Evolutionary conservation across 2,888 invertebrate species (phyloP).

Genomic region (Xiphydria camelus): DNA sequence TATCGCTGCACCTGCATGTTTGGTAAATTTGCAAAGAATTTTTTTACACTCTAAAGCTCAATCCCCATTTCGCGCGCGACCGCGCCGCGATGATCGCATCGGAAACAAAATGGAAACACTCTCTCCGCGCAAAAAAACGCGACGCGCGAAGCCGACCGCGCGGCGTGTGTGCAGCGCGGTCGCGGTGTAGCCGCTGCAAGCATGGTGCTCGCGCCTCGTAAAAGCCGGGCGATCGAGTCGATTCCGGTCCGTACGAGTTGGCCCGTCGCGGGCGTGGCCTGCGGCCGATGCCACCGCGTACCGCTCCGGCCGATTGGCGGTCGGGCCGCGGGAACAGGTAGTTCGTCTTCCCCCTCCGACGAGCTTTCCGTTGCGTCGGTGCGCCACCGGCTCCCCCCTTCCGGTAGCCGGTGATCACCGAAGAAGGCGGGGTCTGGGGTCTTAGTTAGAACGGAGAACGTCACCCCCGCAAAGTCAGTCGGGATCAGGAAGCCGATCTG

Average conservation of each 20-base stretch:
- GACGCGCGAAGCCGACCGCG: neutral
- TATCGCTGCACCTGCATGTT: too few species aligned
- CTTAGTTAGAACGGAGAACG: slow-evolving; percentile 21
- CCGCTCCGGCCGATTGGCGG: neutral
- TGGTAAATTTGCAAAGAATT: too few species aligned
- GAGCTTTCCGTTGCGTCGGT: neutral
- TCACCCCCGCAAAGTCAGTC: slow-evolving; percentile 34
- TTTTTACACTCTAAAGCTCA: too few species aligned
- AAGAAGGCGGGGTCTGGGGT: slow-evolving; percentile 3
- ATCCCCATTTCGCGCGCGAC: too few species aligned
- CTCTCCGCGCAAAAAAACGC: too few species aligned
- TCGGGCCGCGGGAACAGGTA: neutral
- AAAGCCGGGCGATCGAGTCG: slow-evolving; percentile 13
- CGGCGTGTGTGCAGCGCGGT: neutral
- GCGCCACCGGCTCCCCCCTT: too few species aligned
- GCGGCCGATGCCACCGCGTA: neutral
- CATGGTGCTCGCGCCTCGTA: slow-evolving; percentile 18
- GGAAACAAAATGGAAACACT: too few species aligned
- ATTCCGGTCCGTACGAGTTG: neutral
- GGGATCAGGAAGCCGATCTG: slow-evolving; percentile 40
- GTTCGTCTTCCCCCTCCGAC: neutral
- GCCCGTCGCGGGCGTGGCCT: slow-evolving; percentile 10
- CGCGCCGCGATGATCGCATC: too few species aligned
- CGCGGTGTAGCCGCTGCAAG: neutral
- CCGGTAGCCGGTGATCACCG: too few species aligned